Base-by-base conservation (phyloP, 1,140 invertebrate genomes). In the Dendrolimus kikuchii region DNA sequence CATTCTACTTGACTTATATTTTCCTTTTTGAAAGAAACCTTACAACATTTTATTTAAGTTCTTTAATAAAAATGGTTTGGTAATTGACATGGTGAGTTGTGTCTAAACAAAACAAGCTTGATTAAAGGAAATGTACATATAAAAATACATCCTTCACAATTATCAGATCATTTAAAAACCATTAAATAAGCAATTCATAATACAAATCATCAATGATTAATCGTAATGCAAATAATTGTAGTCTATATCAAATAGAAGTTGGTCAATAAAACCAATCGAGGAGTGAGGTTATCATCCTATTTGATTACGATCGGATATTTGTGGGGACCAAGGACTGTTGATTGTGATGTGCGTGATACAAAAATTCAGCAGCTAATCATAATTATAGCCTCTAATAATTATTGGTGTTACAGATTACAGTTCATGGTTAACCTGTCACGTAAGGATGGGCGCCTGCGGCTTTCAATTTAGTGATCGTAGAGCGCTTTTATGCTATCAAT, bases 281-380 rank as follows among this genome's bases (percentile, higher is more conserved):
- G 53, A 62, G 66, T 68, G 66, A 76, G 67, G 73, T 62, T 55
- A 51, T 23, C 5, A 39, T 23, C 23, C 23, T 23, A 23, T 60
- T 45, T 75, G 66, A 76, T 72, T 63, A 64, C 55, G 46, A 53
- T 60, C 44, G 49, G 55, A 57, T 62, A 59, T 62, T 49, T 54
- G 55, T 53, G 53, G 49, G 44, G 57, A 51, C 46, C 64, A 70
- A 70, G 59, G 70, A 68, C 23, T 23, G 23, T 23, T 57, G 54
- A 64, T 74, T 70, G 74, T 68, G 75, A 60, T 60, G 51, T 65
- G 64, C 75, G 71, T 78, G 73, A 60, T 62, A 60, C 53, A 67
- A 49, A 62, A 56, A 70, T 70, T 70, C 58, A 53, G 58, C 55
- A 60, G 51, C 57, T 59, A 57, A 42, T 51, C 55, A 51, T 64